Evolutionary conservation across 2,888 invertebrate genomes (phyloP).

Genomic region (Sesia bembeciformis): DNA sequence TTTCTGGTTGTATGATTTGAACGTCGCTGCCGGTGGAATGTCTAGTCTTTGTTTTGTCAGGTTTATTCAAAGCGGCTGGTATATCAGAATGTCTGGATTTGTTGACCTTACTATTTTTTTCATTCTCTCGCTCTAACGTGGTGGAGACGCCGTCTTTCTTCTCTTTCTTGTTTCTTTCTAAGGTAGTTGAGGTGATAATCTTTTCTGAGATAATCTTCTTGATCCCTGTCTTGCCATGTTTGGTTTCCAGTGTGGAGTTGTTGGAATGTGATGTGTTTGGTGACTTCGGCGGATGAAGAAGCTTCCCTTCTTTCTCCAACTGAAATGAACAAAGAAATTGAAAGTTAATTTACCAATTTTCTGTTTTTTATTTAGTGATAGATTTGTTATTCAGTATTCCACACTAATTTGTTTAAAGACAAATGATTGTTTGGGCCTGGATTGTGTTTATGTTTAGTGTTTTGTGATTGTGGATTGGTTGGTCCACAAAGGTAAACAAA

Average conservation of each 20-base stretch:
- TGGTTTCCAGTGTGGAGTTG: slow-evolving; percentile 65
- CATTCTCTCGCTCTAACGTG: slow-evolving; percentile 65
- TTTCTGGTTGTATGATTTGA: slow-evolving; percentile 57
- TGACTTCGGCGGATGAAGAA: slow-evolving; percentile 58
- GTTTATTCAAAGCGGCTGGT: slow-evolving; percentile 37
- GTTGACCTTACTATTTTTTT: slow-evolving; percentile 57
- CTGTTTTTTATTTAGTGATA: too few relatives aligned
- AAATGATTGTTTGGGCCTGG: too few relatives aligned
- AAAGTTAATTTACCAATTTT: too few relatives aligned
- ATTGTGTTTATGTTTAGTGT: too few relatives aligned
- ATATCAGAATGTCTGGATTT: slow-evolving; percentile 51
- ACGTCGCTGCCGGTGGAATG: slow-evolving; percentile 52
- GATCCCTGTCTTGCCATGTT: slow-evolving; percentile 57
- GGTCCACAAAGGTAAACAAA: too few relatives aligned
- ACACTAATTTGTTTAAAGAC: too few relatives aligned
- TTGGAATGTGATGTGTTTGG: slow-evolving; percentile 62
- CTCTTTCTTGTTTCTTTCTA: slow-evolving; percentile 65
- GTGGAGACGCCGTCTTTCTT: slow-evolving; percentile 47
- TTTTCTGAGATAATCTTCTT: slow-evolving; percentile 69
- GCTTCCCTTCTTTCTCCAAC: slow-evolving; percentile 67
- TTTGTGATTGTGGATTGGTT: too few relatives aligned
- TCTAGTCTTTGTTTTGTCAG: slow-evolving; percentile 53
- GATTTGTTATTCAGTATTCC: too few relatives aligned
- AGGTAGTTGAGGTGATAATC: slow-evolving; percentile 56
- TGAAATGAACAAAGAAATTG: slow-evolving; percentile 27